Conservation (phyloP, 2,888 invertebrate species). For the Eurytoma californica region DNA sequence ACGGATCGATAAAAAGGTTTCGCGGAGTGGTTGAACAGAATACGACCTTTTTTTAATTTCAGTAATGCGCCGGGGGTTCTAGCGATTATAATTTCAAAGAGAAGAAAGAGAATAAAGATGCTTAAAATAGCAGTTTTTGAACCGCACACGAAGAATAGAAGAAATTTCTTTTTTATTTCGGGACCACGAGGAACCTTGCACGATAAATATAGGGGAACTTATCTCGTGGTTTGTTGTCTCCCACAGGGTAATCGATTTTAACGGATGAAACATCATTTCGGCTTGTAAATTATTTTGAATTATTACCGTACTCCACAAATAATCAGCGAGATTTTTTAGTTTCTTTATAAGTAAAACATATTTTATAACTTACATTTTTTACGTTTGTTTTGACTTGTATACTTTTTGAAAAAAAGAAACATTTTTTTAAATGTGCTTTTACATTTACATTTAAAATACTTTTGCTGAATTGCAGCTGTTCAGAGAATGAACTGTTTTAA, state of each 20-base stretch:
- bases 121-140: slow-evolving; percentile 25
- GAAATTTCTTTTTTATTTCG: not conserved
- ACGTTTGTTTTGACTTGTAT: slow-evolving; percentile 9
- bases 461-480: slow-evolving; percentile 32
- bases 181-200: too few relatives aligned
- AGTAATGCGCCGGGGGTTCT: not conserved
- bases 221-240: slow-evolving; percentile 13
- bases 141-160: not conserved
- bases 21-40: slow-evolving; percentile 14
- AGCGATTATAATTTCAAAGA: slow-evolving; percentile 19
- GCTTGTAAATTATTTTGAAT: too few relatives aligned
- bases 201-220: slow-evolving; percentile 18
- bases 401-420: slow-evolving; percentile 32
- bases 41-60: slow-evolving; percentile 28
- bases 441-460: slow-evolving; percentile 46
- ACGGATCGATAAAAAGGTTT: not conserved
- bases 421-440: slow-evolving; percentile 33
- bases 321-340: not conserved
- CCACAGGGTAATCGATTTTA: slow-evolving; percentile 31
- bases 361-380: not conserved
- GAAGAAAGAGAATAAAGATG: not conserved
- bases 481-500: slow-evolving; percentile 40
- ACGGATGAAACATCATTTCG: slow-evolving; percentile 3
- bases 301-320: too few relatives aligned
- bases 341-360: not conserved